phyloP scores from a whole-genome alignment of 2,113 vertebrate genomes.

The Dicerorhinus sumatrensis region DNA sequence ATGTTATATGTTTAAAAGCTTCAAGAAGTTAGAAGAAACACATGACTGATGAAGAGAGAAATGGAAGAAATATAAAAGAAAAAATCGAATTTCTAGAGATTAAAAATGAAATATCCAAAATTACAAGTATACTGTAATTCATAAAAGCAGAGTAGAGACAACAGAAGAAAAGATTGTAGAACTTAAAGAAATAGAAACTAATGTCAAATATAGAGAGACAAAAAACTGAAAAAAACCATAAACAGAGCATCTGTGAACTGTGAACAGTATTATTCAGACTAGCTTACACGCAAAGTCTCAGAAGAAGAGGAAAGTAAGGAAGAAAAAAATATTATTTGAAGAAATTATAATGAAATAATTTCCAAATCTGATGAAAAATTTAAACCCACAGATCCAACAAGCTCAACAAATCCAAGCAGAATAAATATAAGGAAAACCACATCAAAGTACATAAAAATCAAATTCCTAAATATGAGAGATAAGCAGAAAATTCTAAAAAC shows the following conservation, averaged over 20 bases:
- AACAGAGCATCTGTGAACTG: neutral
- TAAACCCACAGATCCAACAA: neutral
- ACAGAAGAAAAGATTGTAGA: neutral
- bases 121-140: neutral
- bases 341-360: neutral
- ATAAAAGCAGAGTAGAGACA: neutral
- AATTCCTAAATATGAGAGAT: neutral
- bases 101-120: neutral
- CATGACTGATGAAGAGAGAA: neutral
- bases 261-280: neutral
- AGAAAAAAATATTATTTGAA: neutral
- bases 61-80: neutral
- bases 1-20: neutral
- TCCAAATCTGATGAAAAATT: neutral
- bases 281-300: neutral
- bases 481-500: neutral
- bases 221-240: neutral
- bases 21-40: neutral
- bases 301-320: neutral
- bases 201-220: neutral
- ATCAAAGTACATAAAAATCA: neutral
- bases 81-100: neutral
- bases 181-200: neutral
- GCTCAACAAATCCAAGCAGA: neutral
- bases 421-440: neutral